These are phyloP conservation scores for Callorhinus ursinus DNA, from an alignment of 2,113 vertebrate genomes.

Conservation along the genomic window DNA sequence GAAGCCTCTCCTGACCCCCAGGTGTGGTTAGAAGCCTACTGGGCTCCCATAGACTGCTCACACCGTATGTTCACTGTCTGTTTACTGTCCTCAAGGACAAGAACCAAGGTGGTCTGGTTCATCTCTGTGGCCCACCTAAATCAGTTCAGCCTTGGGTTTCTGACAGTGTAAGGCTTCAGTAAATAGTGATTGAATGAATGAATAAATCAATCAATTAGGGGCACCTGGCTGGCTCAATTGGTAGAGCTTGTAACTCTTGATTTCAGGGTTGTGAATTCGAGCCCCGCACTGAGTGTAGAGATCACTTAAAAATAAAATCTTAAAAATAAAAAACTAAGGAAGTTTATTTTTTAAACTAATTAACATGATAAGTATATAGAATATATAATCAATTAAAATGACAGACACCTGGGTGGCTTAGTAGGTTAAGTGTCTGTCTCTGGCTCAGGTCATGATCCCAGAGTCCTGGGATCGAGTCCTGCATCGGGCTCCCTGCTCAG, in stretches of 20 bases:
- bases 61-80: background rate
- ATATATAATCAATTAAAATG: too few species aligned
- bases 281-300: background rate
- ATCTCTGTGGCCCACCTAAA: background rate
- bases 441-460: too few species aligned
- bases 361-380: too few species aligned
- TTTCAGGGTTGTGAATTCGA: background rate
- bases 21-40: background rate
- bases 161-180: background rate
- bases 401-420: too few species aligned
- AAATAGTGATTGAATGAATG: conserved; percentile 43
- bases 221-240: background rate
- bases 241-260: background rate
- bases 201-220: background rate
- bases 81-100: background rate
- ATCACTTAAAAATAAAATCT: background rate
- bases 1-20: background rate
- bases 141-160: background rate
- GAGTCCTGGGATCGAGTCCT: too few species aligned
- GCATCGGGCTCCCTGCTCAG: too few species aligned
- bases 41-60: background rate
- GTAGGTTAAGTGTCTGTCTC: too few species aligned
- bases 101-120: background rate
- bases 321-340: too few species aligned
- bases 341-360: too few species aligned